Percentiles rank a stretch among this genome's conserved stretches.
Evolutionary conservation across 2,888 invertebrate species (phyloP).

Genomic region (Callimorpha dominula): DNA sequence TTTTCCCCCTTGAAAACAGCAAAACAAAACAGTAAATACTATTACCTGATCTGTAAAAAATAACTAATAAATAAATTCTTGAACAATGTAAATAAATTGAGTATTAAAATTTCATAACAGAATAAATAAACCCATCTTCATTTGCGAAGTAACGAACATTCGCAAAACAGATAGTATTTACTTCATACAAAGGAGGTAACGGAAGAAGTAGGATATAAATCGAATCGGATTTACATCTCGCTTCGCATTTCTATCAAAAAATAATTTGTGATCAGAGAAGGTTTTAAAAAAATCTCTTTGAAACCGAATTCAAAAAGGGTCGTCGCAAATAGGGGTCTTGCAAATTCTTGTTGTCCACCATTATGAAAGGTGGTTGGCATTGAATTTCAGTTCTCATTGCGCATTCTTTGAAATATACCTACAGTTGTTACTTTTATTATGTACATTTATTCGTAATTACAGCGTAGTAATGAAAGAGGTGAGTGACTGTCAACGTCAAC

Average conservation of each 20-base stretch:
- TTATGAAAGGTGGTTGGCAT: conserved; percentile 31
- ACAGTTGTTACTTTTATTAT: neutral
- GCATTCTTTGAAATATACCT: conserved; percentile 14
- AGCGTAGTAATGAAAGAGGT: neutral
- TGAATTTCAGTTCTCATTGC: conserved; percentile 18
- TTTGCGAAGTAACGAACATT: conserved; percentile 15
- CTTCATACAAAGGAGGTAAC: conserved; percentile 25
- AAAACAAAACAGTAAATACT: neutral
- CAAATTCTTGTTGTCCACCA: conserved; percentile 24
- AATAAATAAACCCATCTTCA: neutral
- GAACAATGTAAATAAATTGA: neutral
- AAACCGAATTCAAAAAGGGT: conserved; percentile 24
- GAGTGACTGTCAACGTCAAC: neutral
- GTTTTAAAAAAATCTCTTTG: conserved; percentile 34
- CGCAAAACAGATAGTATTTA: conserved; percentile 32
- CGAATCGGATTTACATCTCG: conserved; percentile 39
- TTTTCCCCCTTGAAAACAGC: neutral
- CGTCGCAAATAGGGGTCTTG: conserved; percentile 19
- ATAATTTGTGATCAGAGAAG: conserved; percentile 39
- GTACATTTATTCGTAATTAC: neutral
- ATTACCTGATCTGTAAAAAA: neutral
- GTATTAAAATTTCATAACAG: neutral
- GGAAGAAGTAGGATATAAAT: conserved; percentile 36
- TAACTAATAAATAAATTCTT: neutral
- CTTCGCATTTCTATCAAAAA: conserved; percentile 40